Evolutionary conservation across 2,797 vertebrate species (phyloP), one percentile per base, ranked within the genome.

Genomic region (Neosalanx taihuensis): DNA sequence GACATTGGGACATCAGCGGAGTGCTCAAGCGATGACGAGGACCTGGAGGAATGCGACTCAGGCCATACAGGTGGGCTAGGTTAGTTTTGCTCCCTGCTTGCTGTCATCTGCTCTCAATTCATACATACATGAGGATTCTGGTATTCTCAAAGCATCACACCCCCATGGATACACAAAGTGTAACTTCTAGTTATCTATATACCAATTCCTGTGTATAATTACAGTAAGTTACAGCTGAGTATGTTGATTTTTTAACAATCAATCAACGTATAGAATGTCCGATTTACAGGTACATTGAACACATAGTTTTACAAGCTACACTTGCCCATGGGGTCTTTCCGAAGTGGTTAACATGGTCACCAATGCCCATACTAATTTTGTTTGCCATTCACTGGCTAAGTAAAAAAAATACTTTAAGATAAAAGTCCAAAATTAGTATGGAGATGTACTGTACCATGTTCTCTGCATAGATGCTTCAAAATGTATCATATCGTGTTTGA

Each of bases 61-160:
- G 95, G 93, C 93, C 87, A 86, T 79, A 90, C 95, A 99, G 98
- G 98, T 99, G 97, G 96, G 97, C 95, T 96, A 96, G 96, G 95
- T 97, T 94, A 96, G 96, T 99, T 95, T 95, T 94, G 81, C 92
- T 95, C 94, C 95, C 94, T 92, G 95, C 95, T 96, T 93, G 91
- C 90, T 90, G 89, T 88, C 81, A 87, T 84, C 87, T 91, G 88
- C 85, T 87, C 78, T 77, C 84, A 70, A 84, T 78, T 92, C 87
- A 94, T 96, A 91, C 93, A 92, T 94, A 94, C 89, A 89, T 87
- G 87, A 83, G 92, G 91, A 87, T 89, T 73, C 33, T 37, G 6
- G 73, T 7, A 85, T 90, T 89, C 90, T 90, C 88, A 91, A 92
- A 89, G 96, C 96, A 97, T 97, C 96, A 83, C 86, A 85, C 89